Evolutionary conservation across 2,888 invertebrate species (phyloP).

Genomic region (Drosophila pseudotalamancana): DNA sequence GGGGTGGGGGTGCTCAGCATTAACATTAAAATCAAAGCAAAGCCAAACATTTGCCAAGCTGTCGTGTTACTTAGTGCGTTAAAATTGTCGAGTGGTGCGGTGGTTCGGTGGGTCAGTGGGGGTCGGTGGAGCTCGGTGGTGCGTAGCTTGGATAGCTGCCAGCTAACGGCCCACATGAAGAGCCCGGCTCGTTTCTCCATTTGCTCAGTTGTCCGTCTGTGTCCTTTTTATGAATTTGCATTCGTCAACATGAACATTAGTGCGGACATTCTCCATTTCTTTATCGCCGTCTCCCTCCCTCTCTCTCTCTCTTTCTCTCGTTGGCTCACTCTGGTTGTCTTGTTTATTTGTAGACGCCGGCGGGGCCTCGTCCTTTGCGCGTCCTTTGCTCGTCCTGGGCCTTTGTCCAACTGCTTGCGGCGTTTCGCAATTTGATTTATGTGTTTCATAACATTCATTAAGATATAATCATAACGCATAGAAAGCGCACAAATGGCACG

Average conservation of each 20-base stretch:
- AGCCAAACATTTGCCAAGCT: constrained; percentile 72
- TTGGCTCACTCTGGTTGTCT: constrained; percentile 3
- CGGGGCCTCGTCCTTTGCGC: background rate
- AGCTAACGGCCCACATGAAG: constrained; percentile 24
- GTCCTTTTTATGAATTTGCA: constrained; percentile 65
- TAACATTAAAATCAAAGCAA: constrained; percentile 67
- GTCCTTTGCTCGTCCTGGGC: constrained; percentile 26
- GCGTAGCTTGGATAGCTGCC: background rate
- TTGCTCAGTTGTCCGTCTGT: constrained; percentile 9
- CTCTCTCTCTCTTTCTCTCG: background rate
- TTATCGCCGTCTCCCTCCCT: background rate
- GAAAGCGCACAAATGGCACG: constrained; percentile 62
- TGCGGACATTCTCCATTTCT: constrained; percentile 21
- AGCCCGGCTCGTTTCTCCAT: background rate
- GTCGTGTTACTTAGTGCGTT: constrained; percentile 63
- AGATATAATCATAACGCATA: constrained; percentile 77
- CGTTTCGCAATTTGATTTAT: constrained; percentile 79
- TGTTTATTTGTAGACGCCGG: constrained; percentile 47
- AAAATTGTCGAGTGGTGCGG: constrained; percentile 12
- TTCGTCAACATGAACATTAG: constrained; percentile 69
- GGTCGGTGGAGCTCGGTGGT: background rate
- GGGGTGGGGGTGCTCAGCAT: constrained; percentile 24
- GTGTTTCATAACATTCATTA: constrained; percentile 79
- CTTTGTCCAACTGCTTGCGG: constrained; percentile 68
- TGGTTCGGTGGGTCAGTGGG: background rate